These are phyloP conservation scores for Coptodon bakossiorum DNA, from an alignment of 2,113 vertebrate species.

Conservation along the genomic window DNA sequence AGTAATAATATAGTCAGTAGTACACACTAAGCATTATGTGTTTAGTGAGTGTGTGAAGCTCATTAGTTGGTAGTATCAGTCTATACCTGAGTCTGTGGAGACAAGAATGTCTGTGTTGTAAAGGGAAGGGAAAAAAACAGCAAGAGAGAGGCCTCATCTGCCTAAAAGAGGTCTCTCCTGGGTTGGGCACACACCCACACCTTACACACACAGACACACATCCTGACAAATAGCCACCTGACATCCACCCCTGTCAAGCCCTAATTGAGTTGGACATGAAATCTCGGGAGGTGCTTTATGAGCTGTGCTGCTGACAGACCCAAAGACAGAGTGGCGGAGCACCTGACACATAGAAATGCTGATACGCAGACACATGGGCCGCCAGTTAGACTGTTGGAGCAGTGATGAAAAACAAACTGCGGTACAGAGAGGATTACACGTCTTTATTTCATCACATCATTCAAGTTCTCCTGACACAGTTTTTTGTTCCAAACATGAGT, in stretches of 20 bases:
- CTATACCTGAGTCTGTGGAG: not conserved
- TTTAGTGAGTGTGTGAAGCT: not conserved
- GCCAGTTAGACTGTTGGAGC: not conserved
- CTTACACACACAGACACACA: not conserved
- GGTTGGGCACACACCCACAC: not conserved
- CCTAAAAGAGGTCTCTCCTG: not conserved
- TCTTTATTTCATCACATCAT: not conserved
- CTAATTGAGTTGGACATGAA: slow-evolving; percentile 19
- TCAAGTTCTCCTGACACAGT: not conserved
- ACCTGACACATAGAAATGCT: slow-evolving; percentile 25
- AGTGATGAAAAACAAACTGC: slow-evolving; percentile 13
- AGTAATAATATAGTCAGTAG: not conserved
- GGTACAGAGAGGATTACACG: slow-evolving; percentile 9
- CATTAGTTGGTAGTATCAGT: not conserved
- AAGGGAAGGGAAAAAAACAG: not conserved
- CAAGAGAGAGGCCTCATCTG: not conserved
- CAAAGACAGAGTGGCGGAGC: slow-evolving; percentile 6
- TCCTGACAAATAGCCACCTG: not conserved
- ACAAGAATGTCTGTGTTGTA: not conserved
- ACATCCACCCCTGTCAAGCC: slow-evolving; percentile 4
- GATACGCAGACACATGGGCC: not conserved
- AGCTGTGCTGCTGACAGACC: slow-evolving; percentile 33
- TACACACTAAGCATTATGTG: not conserved
- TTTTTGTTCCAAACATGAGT: not conserved
- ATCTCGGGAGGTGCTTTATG: not conserved